phyloP scores from a whole-genome alignment of 2,888 invertebrate species.

The Octodonta nipae region DNA sequence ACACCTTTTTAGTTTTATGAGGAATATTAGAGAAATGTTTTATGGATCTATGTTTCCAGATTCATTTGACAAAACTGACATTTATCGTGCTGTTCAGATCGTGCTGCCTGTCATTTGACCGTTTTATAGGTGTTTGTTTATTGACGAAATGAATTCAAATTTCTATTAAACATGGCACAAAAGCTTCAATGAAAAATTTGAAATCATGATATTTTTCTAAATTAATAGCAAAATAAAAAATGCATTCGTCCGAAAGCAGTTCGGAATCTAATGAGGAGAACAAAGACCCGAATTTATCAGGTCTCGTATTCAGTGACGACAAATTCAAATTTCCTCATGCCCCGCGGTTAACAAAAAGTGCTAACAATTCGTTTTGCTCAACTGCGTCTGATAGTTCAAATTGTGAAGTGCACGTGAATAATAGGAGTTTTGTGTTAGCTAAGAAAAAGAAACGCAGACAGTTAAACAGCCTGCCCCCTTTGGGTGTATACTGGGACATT shows the following conservation, averaged over 20 bases:
- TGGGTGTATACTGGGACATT: slow-evolving; percentile 88
- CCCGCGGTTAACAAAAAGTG: slow-evolving; percentile 23
- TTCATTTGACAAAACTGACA: no score
- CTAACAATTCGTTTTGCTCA: slow-evolving; percentile 24
- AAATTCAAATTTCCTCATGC: slow-evolving; percentile 21
- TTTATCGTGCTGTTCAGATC: no score
- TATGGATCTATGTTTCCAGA: no score
- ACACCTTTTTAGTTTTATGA: no score
- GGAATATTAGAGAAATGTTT: no score
- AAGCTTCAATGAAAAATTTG: no score
- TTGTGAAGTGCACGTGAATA: slow-evolving; percentile 8
- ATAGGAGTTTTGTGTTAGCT: slow-evolving; percentile 11
- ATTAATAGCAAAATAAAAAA: no score
- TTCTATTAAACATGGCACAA: no score
- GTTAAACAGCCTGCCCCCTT: slow-evolving; percentile 41
- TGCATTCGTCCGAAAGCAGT: slow-evolving; percentile 12
- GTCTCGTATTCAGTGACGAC: slow-evolving; percentile 15
- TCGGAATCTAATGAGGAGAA: slow-evolving; percentile 17
- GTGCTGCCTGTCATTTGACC: no score
- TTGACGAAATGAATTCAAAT: no score
- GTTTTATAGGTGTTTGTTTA: no score
- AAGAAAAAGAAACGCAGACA: slow-evolving; percentile 16
- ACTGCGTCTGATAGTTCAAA: slow-evolving; percentile 26
- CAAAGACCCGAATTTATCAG: slow-evolving; percentile 15
- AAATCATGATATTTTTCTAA: no score